A percentile compares a stretch with the other conserved stretches of the same genome.
Conservation (phyloP, 2,113 vertebrate species). For the Glaucomys volans region DNA sequence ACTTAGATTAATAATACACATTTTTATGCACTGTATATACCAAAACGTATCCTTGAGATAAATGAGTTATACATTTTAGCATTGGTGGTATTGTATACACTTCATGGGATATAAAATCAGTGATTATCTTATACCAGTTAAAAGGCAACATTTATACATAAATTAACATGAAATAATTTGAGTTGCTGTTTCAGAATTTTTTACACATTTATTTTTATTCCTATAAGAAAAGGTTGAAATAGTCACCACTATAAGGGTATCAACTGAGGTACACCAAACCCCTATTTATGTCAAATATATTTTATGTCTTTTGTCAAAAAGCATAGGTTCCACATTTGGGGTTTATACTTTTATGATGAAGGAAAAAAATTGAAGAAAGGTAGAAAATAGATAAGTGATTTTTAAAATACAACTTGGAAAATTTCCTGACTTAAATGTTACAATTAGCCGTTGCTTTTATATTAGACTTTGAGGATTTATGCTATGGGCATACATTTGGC, state of each 20-base stretch:
- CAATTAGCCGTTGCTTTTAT: background rate
- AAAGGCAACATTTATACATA: conserved; percentile 65
- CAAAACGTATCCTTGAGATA: conserved; percentile 60
- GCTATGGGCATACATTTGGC: background rate
- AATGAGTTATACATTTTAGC: conserved; percentile 71
- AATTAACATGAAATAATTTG: conserved; percentile 69
- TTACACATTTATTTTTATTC: background rate
- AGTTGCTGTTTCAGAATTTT: conserved; percentile 21
- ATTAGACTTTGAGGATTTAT: background rate
- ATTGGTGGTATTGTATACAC: conserved; percentile 20
- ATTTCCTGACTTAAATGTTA: background rate
- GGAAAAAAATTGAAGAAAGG: background rate
- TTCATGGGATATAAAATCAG: conserved; percentile 62
- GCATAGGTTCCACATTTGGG: conserved; percentile 26
- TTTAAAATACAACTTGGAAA: conserved; percentile 9
- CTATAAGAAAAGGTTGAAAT: background rate
- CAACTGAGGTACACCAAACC: background rate
- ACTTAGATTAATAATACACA: conserved; percentile 74
- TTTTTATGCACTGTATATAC: conserved; percentile 48
- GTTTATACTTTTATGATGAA: background rate
- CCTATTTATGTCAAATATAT: background rate
- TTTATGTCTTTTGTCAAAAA: conserved; percentile 4
- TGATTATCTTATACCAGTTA: conserved; percentile 62
- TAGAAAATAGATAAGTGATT: background rate
- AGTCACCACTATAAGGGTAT: background rate